Evolutionary conservation across 2,888 invertebrate species (phyloP).

Genomic region (Nomada fabriciana): DNA sequence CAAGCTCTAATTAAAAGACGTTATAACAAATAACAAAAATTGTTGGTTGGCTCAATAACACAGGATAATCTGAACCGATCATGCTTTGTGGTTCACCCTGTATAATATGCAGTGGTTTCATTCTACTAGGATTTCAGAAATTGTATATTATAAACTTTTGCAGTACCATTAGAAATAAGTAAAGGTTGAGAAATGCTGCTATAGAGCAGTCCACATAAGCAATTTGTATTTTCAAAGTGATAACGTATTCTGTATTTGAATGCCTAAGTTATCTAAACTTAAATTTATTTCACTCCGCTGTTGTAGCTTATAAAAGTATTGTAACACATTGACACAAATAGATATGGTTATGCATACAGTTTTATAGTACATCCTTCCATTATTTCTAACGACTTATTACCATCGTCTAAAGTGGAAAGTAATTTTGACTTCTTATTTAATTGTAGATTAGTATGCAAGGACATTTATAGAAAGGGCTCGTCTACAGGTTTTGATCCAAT

Average conservation of each 20-base stretch:
- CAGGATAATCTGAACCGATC: too few relatives aligned
- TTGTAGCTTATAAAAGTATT: too few relatives aligned
- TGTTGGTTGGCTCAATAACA: too few relatives aligned
- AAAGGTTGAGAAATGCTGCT: background rate
- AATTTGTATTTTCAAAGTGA: background rate
- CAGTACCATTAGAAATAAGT: too few relatives aligned
- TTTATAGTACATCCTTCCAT: background rate
- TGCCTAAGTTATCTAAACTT: background rate
- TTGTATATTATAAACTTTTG: too few relatives aligned
- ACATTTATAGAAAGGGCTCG: constrained; percentile 89
- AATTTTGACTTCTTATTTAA: constrained; percentile 24
- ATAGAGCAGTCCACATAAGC: background rate
- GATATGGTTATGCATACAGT: background rate
- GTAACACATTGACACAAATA: too few relatives aligned
- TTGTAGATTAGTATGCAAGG: constrained; percentile 88
- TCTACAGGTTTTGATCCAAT: constrained; percentile 88
- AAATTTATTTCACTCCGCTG: background rate
- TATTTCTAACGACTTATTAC: background rate
- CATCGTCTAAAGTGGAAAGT: background rate
- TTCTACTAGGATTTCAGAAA: too few relatives aligned
- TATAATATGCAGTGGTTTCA: too few relatives aligned
- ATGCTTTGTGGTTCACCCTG: too few relatives aligned
- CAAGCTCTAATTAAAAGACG: too few relatives aligned
- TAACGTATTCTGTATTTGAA: background rate
- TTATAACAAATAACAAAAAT: too few relatives aligned